phyloP scores from a whole-genome alignment of 2,113 vertebrate genomes.

The Lophochroa leadbeateri region DNA sequence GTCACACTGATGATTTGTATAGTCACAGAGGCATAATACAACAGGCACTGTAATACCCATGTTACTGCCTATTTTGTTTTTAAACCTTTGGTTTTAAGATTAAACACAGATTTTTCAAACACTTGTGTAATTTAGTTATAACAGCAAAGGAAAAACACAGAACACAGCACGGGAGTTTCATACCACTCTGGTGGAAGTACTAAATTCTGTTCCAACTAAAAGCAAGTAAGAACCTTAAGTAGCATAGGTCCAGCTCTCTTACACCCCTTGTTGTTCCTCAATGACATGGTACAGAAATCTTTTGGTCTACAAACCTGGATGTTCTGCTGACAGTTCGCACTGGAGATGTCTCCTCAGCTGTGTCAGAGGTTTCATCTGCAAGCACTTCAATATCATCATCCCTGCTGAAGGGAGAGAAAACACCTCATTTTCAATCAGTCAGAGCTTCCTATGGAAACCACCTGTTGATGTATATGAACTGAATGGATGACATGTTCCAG shows the following conservation, averaged over 20 bases:
- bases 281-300: background rate
- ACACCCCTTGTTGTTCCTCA: background rate
- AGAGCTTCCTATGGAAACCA: background rate
- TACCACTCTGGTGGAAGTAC: background rate
- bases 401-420: conserved; percentile 72
- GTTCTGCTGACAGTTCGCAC: conserved; percentile 76
- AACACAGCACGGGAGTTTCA: background rate
- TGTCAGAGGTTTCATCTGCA: conserved; percentile 85
- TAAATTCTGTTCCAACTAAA: background rate
- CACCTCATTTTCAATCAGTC: background rate
- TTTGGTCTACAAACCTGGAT: conserved; percentile 75
- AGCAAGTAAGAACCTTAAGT: background rate
- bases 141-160: background rate
- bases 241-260: background rate
- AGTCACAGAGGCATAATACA: background rate
- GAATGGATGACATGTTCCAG: background rate
- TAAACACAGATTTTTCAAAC: background rate
- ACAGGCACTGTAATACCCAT: background rate
- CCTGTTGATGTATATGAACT: background rate
- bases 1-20: background rate
- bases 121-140: background rate
- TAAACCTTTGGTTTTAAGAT: background rate
- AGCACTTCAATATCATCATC: conserved; percentile 98
- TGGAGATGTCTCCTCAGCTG: conserved; percentile 81
- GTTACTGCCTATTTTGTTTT: background rate